Evolutionary conservation across 1,140 invertebrate genomes (phyloP).

Genomic region (Macrotrachela quadricornifera): DNA sequence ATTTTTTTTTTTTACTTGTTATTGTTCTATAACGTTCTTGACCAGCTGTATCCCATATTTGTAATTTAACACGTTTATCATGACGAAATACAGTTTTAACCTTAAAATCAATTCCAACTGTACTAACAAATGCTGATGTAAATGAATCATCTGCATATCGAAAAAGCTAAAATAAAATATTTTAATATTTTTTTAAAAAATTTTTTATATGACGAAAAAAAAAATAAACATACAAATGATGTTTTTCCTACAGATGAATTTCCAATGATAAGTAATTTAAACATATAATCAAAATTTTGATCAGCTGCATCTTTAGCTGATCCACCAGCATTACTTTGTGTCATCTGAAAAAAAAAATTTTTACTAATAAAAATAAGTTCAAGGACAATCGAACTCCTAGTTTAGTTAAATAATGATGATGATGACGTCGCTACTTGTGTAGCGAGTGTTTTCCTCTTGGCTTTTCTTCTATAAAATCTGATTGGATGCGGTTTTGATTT

Average conservation of each 20-base stretch:
- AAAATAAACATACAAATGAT: conserved; percentile 42
- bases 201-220: no score
- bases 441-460: no score
- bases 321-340: no score
- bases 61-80: conserved; percentile 73
- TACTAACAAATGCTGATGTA: conserved; percentile 95
- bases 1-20: conserved; percentile 38
- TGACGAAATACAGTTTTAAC: conserved; percentile 98
- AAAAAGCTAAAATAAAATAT: conserved; percentile 41
- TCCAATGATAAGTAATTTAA: conserved; percentile 94
- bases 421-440: no score
- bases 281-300: conserved; percentile 99
- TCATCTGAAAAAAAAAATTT: no score
- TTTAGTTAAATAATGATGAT: no score
- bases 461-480: no score
- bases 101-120: conserved; percentile 99
- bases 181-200: no score
- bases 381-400: no score
- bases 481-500: no score
- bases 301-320: conserved; percentile 57
- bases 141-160: conserved; percentile 98
- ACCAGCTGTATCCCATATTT: conserved; percentile 94
- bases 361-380: no score
- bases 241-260: conserved; percentile 98
- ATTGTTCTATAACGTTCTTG: conserved; percentile 97